These are phyloP conservation scores for Chrysemys picta DNA, from an alignment of 2,113 vertebrate species.

Conservation along the genomic window DNA sequence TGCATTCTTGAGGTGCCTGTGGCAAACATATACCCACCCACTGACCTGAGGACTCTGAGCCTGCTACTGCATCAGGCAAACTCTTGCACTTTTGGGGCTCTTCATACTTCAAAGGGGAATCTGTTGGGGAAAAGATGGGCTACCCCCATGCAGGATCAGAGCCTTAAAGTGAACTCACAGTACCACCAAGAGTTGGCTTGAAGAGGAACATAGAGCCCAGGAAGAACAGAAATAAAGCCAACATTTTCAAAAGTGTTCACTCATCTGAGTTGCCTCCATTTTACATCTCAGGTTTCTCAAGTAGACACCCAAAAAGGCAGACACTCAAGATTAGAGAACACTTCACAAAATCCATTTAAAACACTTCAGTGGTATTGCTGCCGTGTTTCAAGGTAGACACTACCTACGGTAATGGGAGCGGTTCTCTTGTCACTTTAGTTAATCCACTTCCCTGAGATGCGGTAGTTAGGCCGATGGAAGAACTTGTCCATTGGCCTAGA, in stretches of 20 bases:
- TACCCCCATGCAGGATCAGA: neutral
- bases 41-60: neutral
- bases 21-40: neutral
- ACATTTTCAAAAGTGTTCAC: no score
- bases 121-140: accelerated
- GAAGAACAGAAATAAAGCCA: neutral
- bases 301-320: neutral
- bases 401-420: neutral
- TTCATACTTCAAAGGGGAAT: neutral
- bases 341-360: neutral
- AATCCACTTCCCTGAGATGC: neutral
- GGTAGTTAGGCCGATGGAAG: neutral
- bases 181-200: neutral
- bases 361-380: neutral
- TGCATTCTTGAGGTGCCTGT: neutral
- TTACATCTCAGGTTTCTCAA: neutral
- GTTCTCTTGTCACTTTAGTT: no score
- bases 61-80: neutral
- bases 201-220: neutral
- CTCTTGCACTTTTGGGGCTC: neutral
- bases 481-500: neutral
- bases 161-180: neutral
- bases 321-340: neutral
- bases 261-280: neutral
- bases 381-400: neutral